A percentile compares a stretch with the other conserved stretches of the same genome.
These are phyloP conservation scores for Myiopsitta monachus DNA, from an alignment of 2,113 vertebrate genomes.

Conservation along the genomic window DNA sequence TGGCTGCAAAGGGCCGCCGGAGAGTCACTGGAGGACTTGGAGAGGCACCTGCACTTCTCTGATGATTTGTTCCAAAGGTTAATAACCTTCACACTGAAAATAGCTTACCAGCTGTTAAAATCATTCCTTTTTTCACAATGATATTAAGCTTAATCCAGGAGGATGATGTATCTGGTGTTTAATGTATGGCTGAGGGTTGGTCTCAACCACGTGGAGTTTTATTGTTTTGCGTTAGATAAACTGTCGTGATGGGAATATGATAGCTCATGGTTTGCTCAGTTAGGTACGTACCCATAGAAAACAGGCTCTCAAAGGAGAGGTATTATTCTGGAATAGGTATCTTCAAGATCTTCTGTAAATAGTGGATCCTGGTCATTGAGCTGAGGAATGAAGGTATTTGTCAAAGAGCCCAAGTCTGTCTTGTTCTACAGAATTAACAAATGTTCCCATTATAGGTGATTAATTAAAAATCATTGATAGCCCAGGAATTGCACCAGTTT, in stretches of 20 bases:
- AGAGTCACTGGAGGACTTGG: background rate
- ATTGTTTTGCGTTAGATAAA: background rate
- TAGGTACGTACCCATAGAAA: background rate
- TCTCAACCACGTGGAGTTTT: background rate
- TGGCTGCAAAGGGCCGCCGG: background rate
- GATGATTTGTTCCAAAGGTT: background rate
- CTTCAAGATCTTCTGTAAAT: background rate
- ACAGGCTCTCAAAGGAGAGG: background rate
- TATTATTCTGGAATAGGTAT: background rate
- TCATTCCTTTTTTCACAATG: background rate
- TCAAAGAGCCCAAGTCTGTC: background rate
- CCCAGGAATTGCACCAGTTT: background rate
- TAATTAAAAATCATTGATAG: background rate
- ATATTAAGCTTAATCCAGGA: background rate
- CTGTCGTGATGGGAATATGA: background rate
- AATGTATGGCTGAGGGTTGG: background rate
- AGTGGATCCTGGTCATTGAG: background rate
- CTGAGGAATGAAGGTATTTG: background rate
- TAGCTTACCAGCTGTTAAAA: background rate
- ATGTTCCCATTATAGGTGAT: background rate
- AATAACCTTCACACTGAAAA: background rate
- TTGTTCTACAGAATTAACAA: background rate
- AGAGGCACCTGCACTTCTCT: background rate
- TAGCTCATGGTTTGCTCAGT: background rate
- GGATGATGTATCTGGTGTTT: rapidly evolving